These are phyloP conservation scores for Helostoma temminkii DNA, from an alignment of 2,797 vertebrate genomes.

Conservation along the genomic window DNA sequence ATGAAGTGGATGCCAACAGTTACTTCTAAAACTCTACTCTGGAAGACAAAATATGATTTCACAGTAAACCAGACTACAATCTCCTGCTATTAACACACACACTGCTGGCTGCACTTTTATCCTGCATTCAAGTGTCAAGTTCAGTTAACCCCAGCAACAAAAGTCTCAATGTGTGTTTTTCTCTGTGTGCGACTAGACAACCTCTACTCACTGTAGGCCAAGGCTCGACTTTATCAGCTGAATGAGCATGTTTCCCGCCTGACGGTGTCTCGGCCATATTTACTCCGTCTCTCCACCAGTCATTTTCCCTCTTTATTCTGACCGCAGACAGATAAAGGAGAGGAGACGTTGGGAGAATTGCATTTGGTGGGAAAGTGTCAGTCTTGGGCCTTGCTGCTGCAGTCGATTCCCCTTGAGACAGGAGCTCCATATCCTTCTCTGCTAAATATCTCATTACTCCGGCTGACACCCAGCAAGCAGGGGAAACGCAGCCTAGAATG, in stretches of 20 bases:
- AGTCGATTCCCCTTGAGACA: conserved; percentile 66
- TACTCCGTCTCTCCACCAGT: conserved; percentile 57
- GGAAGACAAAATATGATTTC: no score
- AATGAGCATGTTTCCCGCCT: conserved; percentile 57
- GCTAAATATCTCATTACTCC: conserved; percentile 81
- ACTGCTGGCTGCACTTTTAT: no score
- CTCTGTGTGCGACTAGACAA: neutral
- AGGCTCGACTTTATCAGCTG: conserved; percentile 57
- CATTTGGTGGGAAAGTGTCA: conserved; percentile 67
- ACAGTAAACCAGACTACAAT: no score
- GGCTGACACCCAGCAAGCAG: conserved; percentile 65
- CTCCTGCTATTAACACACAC: no score
- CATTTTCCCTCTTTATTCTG: conserved; percentile 60
- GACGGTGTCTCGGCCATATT: conserved; percentile 57
- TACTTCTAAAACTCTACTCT: no score
- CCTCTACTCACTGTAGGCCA: conserved; percentile 3
- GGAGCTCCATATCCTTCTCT: conserved; percentile 57
- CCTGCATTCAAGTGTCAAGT: no score
- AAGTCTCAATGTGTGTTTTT: conserved; percentile 10
- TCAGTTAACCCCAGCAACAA: no score
- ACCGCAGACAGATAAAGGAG: conserved; percentile 59
- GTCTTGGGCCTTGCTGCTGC: conserved; percentile 42
- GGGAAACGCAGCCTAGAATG: conserved; percentile 58
- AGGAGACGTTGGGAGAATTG: conserved; percentile 62
- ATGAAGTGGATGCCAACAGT: no score